Evolutionary conservation across 2,113 vertebrate genomes (phyloP).

Genomic region (Climacteris rufus): DNA sequence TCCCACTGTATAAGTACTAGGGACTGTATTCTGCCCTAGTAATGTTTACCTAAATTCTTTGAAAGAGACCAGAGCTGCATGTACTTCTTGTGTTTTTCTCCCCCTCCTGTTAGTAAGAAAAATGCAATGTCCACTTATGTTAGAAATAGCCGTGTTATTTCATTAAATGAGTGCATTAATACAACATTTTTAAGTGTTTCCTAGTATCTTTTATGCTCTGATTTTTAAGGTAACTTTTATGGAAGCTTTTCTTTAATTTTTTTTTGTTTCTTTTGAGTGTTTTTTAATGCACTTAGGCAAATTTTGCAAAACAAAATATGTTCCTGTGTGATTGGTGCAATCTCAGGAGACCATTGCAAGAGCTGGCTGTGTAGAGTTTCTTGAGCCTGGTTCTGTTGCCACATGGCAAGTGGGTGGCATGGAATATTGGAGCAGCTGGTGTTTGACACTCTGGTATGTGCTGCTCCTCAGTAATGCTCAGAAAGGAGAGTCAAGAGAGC

Average conservation of each 20-base stretch:
- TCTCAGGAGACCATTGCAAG: not conserved
- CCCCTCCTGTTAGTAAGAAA: not conserved
- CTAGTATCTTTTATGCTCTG: not conserved
- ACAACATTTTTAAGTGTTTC: not conserved
- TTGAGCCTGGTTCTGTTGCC: not conserved
- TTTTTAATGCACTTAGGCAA: not conserved
- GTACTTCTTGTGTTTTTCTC: not conserved
- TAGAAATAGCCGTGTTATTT: not conserved
- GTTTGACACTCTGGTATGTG: not conserved
- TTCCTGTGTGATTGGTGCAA: not conserved
- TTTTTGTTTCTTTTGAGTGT: not conserved
- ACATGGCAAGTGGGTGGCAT: accelerated
- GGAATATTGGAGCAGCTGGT: not conserved
- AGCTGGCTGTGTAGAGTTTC: not conserved
- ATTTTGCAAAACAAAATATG: not conserved
- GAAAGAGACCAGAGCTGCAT: not conserved
- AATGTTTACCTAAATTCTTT: not conserved
- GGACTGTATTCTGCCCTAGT: not conserved
- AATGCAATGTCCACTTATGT: not conserved
- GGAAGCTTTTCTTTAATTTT: not conserved
- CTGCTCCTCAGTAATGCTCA: not conserved
- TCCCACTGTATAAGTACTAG: not conserved
- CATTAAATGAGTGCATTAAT: not conserved
- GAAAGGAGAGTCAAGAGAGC: not conserved
- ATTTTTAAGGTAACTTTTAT: not conserved